phyloP scores from a whole-genome alignment of 2,797 vertebrate genomes.

The Triplophysa yarkandensis region DNA sequence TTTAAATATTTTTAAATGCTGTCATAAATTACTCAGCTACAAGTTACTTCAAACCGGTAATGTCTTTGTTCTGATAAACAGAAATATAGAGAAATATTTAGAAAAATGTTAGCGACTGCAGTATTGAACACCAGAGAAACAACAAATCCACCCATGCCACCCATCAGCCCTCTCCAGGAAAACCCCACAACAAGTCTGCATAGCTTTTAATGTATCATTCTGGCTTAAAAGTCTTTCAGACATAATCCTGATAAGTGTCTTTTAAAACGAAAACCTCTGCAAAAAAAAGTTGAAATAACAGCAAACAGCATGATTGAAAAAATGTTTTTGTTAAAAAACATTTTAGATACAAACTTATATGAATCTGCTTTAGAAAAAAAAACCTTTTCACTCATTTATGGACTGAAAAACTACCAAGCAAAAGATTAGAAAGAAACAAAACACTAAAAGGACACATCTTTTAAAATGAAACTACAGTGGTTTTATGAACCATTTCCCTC shows the following conservation, averaged over 20 bases:
- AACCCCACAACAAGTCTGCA: conserved; percentile 53
- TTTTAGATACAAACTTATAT: no score
- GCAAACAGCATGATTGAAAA: neutral
- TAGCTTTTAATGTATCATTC: conserved; percentile 68
- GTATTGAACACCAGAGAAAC: no score
- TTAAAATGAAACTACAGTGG: conserved; percentile 13
- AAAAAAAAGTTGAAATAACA: neutral
- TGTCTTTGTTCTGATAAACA: no score
- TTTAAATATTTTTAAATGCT: no score
- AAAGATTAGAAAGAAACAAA: neutral
- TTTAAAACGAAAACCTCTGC: neutral
- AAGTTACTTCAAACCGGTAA: no score
- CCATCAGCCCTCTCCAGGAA: conserved; percentile 61
- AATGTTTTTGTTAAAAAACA: neutral
- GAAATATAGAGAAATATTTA: no score
- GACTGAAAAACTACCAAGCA: neutral
- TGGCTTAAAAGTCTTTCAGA: conserved; percentile 64
- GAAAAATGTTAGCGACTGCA: no score
- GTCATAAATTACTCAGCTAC: no score
- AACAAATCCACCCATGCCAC: conserved; percentile 8
- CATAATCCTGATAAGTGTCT: conserved; percentile 64
- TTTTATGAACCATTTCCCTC: conserved; percentile 3
- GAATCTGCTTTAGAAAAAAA: no score
- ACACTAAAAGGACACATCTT: conserved; percentile 4
- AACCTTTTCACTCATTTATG: no score